Percentiles rank a stretch among this genome's conserved stretches.
These are phyloP conservation scores for Epistrophella euchroma DNA, from an alignment of 2,888 invertebrate genomes.

Conservation along the genomic window DNA sequence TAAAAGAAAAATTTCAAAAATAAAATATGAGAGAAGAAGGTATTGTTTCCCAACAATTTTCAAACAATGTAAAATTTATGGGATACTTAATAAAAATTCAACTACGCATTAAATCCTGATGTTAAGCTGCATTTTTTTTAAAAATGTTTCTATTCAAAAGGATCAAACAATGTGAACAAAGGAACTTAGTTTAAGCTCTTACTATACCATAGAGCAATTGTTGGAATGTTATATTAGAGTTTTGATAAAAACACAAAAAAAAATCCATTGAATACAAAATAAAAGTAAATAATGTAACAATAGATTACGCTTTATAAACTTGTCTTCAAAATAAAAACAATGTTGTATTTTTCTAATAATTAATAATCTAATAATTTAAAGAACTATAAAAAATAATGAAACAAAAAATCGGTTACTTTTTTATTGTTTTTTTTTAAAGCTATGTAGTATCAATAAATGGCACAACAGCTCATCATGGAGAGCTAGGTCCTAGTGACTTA, in stretches of 20 bases:
- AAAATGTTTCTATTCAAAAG: neutral
- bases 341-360: too few species aligned
- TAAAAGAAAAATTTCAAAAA: neutral
- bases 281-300: too few species aligned
- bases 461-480: too few species aligned
- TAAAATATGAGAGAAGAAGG: neutral
- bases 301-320: too few species aligned
- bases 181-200: neutral
- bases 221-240: neutral
- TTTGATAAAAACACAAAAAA: neutral
- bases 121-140: neutral
- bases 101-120: neutral
- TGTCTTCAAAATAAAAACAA: too few species aligned
- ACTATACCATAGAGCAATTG: neutral
- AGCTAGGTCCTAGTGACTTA: too few species aligned
- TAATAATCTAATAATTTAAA: too few species aligned
- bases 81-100: neutral
- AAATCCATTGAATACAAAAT: too few species aligned
- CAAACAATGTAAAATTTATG: neutral
- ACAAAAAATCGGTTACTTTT: too few species aligned
- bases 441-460: too few species aligned
- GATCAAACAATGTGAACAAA: neutral
- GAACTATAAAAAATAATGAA: too few species aligned
- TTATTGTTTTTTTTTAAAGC: too few species aligned
- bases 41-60: neutral